Evolutionary conservation across 1,140 invertebrate genomes (phyloP), one percentile per base, ranked within the genome.

Genomic region (Uloborus diversus): DNA sequence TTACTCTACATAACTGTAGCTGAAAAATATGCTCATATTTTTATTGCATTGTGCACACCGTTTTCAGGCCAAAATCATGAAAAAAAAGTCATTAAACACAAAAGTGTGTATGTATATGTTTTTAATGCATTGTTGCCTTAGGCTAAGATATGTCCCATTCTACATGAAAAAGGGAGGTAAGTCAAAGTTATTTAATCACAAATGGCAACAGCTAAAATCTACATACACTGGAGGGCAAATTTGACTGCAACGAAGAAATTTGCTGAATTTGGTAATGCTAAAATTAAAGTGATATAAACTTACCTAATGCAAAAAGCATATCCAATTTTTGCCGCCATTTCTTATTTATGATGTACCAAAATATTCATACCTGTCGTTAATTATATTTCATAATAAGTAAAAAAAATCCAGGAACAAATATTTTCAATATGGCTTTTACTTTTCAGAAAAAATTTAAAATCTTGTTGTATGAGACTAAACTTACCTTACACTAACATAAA

Each of bases 341-440:
- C 42, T n/a, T 27, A 56, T 35, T 33, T 25, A 25, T 37, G 35
- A 35, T 56, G 56, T 56, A 70, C 33, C 13, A 51, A 61, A 57
- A 73, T 61, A 61, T 59, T 28, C 56, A 73, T 61, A 73, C 70
- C 57, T 73, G 70, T 73, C 62, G 11, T 47, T 59, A 73, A 57
- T n/a, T n/a, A n/a, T 11, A 47, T 47, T 11, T 11, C 42, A n/a
- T 47, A 11, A 47, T 47, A 47, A 47, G 9, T 11, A 47, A 47
- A 47, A 47, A 11, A 47, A 9, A 47, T n/a, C n/a, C n/a, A n/a
- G n/a, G n/a, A n/a, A n/a, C n/a, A n/a, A n/a, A n/a, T n/a, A n/a
- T n/a, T n/a, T n/a, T n/a, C n/a, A n/a, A n/a, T n/a, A n/a, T n/a
- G n/a, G n/a, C n/a, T n/a, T n/a, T n/a, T n/a, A n/a, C n/a, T n/a